Evolutionary conservation across 2,113 vertebrate genomes (phyloP), one percentile per base, ranked within the genome.

Genomic region (Pogona vitticeps): DNA sequence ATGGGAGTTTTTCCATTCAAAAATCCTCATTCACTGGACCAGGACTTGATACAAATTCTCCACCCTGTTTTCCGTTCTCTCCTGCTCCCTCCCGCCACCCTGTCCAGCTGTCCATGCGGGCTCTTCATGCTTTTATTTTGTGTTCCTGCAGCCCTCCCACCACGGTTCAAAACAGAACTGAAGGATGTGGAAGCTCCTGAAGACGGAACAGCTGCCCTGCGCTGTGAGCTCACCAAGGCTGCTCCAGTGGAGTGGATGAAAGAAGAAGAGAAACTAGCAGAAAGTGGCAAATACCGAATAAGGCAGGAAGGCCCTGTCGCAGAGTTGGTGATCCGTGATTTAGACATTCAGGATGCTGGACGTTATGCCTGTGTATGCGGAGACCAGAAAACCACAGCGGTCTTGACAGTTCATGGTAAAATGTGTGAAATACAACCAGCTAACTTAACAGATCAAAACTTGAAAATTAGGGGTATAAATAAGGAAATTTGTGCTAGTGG

Each of bases 361-460:
- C 88, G 89, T 36, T 98, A 98, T 88, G 92, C 67, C 40, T 95
- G 96, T 88, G 94, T 95, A 10, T 96, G 97, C 31, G 97, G 97
- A 76, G 94, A 97, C 71, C 97, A 92, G 87, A 96, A 96, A 77
- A 98, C 97, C 82, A 92, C 94, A 0, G 97, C 98, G 42, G 95
- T 91, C 0, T 94, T 99, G 84, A 98, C 93, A 67, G 93, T 99
- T 78, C 95, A 97, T 13, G 97, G 98, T 99, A 96, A 96, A 83
- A 52, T 9, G 15, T 80, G 20, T 33, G 70, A 42, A 46, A 42
- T 26, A 23, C 3, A 36, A 20, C 31, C 21, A 18, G 3, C 56
- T 46, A 28, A 36, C 15, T 31, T 46, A 38, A 52, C 56, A 10
- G 26, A 65, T 73, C 46, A 15, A 7, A 6, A 42, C 12, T 21